Percentiles rank a stretch among this genome's conserved stretches.
Evolutionary conservation across 2,797 vertebrate species (phyloP).

Genomic region (Orientallactaga sibirica): DNA sequence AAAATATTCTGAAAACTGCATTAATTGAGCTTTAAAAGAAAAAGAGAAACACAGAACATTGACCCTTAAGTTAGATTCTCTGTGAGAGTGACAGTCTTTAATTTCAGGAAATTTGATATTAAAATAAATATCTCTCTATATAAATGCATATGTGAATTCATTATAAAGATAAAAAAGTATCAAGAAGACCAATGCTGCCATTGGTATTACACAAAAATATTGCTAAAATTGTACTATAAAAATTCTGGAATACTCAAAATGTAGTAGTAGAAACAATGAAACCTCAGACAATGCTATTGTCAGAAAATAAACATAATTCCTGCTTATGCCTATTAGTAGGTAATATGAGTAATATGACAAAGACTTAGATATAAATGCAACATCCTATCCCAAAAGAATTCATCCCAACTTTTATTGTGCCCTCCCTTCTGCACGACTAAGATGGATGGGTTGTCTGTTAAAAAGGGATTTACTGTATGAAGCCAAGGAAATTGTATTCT

Average conservation of each 20-base stretch:
- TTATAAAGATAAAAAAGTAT: not conserved
- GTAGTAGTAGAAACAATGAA: not conserved
- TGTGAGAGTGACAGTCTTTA: not conserved
- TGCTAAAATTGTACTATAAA: not conserved
- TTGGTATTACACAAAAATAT: not conserved
- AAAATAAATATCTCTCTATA: not conserved
- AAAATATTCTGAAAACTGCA: not conserved
- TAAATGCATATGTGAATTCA: not conserved
- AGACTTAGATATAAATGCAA: not conserved
- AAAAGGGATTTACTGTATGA: slow-evolving; percentile 46
- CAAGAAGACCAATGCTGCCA: not conserved
- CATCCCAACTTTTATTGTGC: not conserved
- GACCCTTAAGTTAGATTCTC: not conserved
- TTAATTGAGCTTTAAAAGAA: not conserved
- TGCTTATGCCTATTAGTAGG: not conserved
- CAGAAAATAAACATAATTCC: not conserved
- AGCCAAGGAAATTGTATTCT: slow-evolving; percentile 55
- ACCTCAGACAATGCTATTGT: not conserved
- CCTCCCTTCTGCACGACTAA: not conserved
- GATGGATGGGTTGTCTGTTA: slow-evolving; percentile 5
- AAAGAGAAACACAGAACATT: not conserved
- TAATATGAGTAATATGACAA: not conserved
- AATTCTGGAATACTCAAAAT: not conserved
- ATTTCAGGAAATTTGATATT: not conserved
- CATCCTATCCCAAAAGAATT: slow-evolving; percentile 40